Conservation (phyloP, 2,888 invertebrate genomes). For the Scelioninae gen. 1 region DNA sequence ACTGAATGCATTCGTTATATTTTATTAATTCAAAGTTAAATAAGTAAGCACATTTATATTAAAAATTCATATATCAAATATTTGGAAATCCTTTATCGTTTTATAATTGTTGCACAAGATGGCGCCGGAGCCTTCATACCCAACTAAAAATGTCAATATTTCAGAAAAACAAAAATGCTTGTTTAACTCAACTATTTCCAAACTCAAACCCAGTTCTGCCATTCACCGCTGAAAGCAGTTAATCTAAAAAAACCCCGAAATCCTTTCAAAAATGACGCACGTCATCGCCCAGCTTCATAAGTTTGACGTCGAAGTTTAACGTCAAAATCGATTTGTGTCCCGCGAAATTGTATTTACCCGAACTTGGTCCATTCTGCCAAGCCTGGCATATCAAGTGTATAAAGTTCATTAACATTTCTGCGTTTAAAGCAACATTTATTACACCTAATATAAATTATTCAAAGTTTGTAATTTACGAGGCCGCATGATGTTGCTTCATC, state of each 20-base stretch:
- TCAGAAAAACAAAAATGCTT: slow-evolving; percentile 3
- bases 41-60: too few species aligned
- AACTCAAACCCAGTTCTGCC: slow-evolving; percentile 31
- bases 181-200: slow-evolving; percentile 15
- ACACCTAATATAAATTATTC: slow-evolving; percentile 49
- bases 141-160: slow-evolving; percentile 31
- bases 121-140: neutral
- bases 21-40: too few species aligned
- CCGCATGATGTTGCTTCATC: slow-evolving; percentile 31
- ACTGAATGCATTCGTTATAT: too few species aligned
- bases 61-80: neutral
- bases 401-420: slow-evolving; percentile 46
- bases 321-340: slow-evolving; percentile 48
- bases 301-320: slow-evolving; percentile 55
- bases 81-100: neutral
- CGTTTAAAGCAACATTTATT: slow-evolving; percentile 43
- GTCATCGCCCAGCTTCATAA: slow-evolving; percentile 48
- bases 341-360: slow-evolving; percentile 51
- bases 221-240: slow-evolving; percentile 31
- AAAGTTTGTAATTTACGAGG: slow-evolving; percentile 40
- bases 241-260: slow-evolving; percentile 47
- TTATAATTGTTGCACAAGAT: neutral
- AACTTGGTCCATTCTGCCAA: slow-evolving; percentile 44
- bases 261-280: slow-evolving; percentile 51
- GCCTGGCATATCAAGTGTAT: slow-evolving; percentile 2